These are phyloP conservation scores for Drosophila subobscura DNA, from an alignment of 1,140 invertebrate species.

Conservation along the genomic window DNA sequence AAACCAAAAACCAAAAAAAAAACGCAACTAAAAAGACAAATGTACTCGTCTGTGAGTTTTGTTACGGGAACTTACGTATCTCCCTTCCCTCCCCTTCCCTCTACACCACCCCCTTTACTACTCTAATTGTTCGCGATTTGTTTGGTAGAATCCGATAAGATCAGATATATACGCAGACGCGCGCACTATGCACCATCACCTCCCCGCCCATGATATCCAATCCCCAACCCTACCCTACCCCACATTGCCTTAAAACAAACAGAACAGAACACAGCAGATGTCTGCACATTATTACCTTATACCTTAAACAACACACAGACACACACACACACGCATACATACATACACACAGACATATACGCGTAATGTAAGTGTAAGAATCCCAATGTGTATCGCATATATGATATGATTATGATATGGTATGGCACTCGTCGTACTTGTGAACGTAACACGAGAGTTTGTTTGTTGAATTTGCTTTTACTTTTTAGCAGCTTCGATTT, in stretches of 20 bases:
- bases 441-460: constrained; percentile 44
- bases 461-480: constrained; percentile 80
- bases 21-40: neutral
- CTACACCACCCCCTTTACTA: no score
- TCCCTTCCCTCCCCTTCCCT: no score
- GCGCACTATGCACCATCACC: constrained; percentile 8
- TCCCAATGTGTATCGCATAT: constrained; percentile 46
- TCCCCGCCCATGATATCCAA: neutral
- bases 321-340: constrained; percentile 8
- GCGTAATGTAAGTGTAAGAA: constrained; percentile 18
- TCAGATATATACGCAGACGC: no score
- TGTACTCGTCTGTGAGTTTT: no score
- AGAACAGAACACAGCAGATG: constrained; percentile 39
- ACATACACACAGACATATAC: constrained; percentile 9
- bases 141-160: no score
- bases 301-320: constrained; percentile 47
- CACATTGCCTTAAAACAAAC: constrained; percentile 65
- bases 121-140: no score
- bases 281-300: constrained; percentile 32
- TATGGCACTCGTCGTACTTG: constrained; percentile 22
- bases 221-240: neutral
- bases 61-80: no score
- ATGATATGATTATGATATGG: constrained; percentile 7
- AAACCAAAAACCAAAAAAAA: constrained; percentile 2
- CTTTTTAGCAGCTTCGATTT: constrained; percentile 79